phyloP scores from a whole-genome alignment of 2,113 vertebrate genomes.

The Rhinolophus ferrumequinum region DNA sequence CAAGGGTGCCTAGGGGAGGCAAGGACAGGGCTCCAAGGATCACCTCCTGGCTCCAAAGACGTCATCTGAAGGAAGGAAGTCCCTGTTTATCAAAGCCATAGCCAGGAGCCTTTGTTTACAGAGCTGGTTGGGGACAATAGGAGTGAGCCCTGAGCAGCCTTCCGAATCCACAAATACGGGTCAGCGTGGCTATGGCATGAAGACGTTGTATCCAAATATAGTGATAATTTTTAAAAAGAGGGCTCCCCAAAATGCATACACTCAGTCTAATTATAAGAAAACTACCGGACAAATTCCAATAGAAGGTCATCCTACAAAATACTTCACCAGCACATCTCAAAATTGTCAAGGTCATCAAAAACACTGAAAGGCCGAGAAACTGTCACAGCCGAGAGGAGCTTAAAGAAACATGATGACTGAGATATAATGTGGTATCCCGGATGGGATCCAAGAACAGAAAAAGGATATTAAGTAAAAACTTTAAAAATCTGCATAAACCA shows the following conservation, averaged over 20 bases:
- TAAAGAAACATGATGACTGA: neutral
- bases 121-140: neutral
- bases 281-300: neutral
- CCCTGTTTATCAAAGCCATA: conserved; percentile 25
- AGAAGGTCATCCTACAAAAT: neutral
- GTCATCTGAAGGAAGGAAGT: conserved; percentile 52
- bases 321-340: neutral
- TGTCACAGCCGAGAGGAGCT: neutral
- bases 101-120: conserved; percentile 29
- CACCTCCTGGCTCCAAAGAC: neutral
- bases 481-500: neutral
- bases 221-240: neutral
- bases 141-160: neutral
- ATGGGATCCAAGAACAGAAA: neutral
- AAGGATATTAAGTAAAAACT: neutral
- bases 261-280: neutral
- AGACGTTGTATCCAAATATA: neutral
- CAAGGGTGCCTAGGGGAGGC: neutral
- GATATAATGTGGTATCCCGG: neutral
- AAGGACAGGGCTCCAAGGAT: neutral
- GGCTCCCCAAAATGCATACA: neutral
- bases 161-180: neutral
- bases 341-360: neutral
- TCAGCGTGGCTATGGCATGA: neutral
- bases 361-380: neutral